These are phyloP conservation scores for Rhagophthalmus giganteus DNA, from an alignment of 2,888 invertebrate species.

Conservation along the genomic window DNA sequence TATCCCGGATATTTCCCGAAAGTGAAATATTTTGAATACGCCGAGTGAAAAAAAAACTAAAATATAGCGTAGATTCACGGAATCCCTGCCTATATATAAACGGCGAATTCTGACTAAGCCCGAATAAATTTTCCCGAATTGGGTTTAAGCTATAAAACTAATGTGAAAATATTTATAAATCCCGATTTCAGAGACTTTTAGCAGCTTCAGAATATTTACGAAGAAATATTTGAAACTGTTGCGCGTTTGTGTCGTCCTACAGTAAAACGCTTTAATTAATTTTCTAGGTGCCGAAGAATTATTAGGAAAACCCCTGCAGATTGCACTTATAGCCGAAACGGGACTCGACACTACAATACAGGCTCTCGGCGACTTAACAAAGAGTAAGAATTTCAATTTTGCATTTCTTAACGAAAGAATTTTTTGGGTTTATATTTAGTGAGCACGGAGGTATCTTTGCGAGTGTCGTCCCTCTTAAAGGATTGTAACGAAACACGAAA, in stretches of 20 bases:
- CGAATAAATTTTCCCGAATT: slow-evolving; percentile 13
- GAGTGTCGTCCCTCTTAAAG: slow-evolving; percentile 61
- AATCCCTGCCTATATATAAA: slow-evolving; percentile 4
- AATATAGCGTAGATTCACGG: neutral
- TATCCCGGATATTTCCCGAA: no score
- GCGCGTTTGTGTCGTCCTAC: no score
- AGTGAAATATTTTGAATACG: no score
- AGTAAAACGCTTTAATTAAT: slow-evolving; percentile 8
- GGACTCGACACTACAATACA: slow-evolving; percentile 10
- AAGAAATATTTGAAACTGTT: no score
- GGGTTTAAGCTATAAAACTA: slow-evolving; percentile 12
- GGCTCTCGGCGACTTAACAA: slow-evolving; percentile 12
- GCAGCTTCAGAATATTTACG: slow-evolving; percentile 13
- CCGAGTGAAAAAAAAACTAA: no score
- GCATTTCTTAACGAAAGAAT: neutral
- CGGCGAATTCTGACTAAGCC: slow-evolving; percentile 8
- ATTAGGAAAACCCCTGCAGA: slow-evolving; percentile 63
- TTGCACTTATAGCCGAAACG: slow-evolving; percentile 45
- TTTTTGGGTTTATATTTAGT: slow-evolving; percentile 50
- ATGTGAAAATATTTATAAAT: slow-evolving; percentile 21
- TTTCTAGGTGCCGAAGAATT: slow-evolving; percentile 70
- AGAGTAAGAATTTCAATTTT: no score
- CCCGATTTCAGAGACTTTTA: slow-evolving; percentile 8
- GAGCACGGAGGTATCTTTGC: slow-evolving; percentile 61
- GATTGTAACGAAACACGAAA: slow-evolving; percentile 61